Base-by-base conservation (phyloP, 2,797 vertebrate genomes). In the Clarias laeviceps region DNA sequence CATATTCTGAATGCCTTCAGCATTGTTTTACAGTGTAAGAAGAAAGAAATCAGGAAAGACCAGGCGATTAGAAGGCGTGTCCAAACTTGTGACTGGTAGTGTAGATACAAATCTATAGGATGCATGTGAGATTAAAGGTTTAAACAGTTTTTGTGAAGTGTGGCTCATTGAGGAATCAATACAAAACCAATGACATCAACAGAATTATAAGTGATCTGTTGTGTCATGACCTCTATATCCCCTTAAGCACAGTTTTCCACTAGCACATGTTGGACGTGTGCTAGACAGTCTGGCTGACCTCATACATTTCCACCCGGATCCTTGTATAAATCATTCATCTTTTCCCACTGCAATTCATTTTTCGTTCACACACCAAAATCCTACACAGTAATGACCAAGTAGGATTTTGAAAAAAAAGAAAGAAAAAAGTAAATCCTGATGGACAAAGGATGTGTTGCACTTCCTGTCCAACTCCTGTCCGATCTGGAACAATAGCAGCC, bases 391-490 rank as follows among this genome's bases (percentile, higher is more conserved):
- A 54, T 54, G 50, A 54, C 50, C 50, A 54, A 54, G 11, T 54
- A 50, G 40, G 7, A 45, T 45, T 45, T 40, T 40, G 37, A 40
- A 40, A 45, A 45, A 45, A 45, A 4, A 37, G 4, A 37, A 37
- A 22, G 2, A 24, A 8, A 40, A 68, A 57, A 59, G 56, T n/a
- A 17, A 82, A 18, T 6, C 17, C 29, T 20, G 22, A 56, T 37
- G 70, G 15, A 45, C 18, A 5, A 65, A 80, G 74, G 82, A 84
- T 80, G 82, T 80, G 73, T 83, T 80, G 68, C 54, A 32, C 61
- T 87, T 87, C 81, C 82, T 83, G 74, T 65, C 65, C 74, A 73
- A 72, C 73, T 69, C 77, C 66, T 62, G 81, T 57, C 85, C 61
- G 80, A 50, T 56, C 56, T 79, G 65, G 40, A 69, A 84, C 50